Percentiles rank a stretch among this genome's conserved stretches.
Evolutionary conservation across 2,888 invertebrate species (phyloP).

Genomic region (Autographa gamma): DNA sequence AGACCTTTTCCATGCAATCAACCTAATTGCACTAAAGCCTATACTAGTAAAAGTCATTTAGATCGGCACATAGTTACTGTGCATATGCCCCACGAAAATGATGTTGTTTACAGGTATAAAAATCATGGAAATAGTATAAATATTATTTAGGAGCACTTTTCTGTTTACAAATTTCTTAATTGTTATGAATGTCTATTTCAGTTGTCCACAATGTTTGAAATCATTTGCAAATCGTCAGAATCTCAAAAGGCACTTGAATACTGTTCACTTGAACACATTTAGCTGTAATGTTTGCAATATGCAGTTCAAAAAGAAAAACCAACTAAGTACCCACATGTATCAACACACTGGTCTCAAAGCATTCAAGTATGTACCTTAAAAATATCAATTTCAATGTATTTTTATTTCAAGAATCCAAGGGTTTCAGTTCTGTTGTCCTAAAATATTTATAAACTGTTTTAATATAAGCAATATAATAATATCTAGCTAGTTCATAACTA

Average conservation of each 20-base stretch:
- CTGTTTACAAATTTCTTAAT: not conserved
- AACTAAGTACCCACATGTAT: conserved; percentile 88
- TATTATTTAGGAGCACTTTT: not conserved
- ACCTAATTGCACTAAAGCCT: conserved; percentile 89
- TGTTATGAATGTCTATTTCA: conserved; percentile 57
- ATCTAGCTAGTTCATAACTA: too few relatives aligned
- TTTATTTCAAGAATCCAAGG: not conserved
- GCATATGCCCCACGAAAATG: conserved; percentile 75
- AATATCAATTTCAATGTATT: not conserved
- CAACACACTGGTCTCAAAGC: conserved; percentile 86
- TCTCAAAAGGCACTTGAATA: conserved; percentile 89
- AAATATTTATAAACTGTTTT: too few relatives aligned
- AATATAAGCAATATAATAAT: too few relatives aligned
- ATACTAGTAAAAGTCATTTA: conserved; percentile 89
- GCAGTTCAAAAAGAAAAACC: conserved; percentile 88
- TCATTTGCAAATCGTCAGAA: conserved; percentile 86
- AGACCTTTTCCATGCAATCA: conserved; percentile 89
- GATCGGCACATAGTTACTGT: conserved; percentile 88
- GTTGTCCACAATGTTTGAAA: conserved; percentile 85
- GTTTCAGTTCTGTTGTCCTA: too few relatives aligned
- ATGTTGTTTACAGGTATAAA: conserved; percentile 74
- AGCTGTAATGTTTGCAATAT: conserved; percentile 85
- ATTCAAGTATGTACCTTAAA: conserved; percentile 71
- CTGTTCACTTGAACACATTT: conserved; percentile 83
- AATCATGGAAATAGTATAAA: not conserved